Evolutionary conservation across 92 coral and sea anemone genomes (phyloP).

Genomic region (Porites evermanni): DNA sequence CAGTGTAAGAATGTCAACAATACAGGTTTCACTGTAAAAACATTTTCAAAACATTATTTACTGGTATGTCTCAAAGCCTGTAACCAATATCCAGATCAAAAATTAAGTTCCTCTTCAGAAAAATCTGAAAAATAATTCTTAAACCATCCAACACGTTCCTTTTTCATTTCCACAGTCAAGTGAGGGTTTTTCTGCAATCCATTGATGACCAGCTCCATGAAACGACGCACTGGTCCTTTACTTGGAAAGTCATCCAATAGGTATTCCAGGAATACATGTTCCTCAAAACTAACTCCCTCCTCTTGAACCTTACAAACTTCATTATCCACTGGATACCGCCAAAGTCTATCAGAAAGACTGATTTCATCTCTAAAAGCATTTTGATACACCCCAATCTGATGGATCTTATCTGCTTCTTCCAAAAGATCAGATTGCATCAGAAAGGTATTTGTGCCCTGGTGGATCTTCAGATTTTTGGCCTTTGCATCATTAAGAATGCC

Average conservation of each 20-base stretch:
- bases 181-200: conserved; percentile 96
- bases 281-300: conserved; percentile 85
- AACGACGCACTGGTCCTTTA: conserved; percentile 90
- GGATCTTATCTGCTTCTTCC: conserved; percentile 44
- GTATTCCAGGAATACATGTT: conserved; percentile 92
- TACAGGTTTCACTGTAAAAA: too few relatives aligned
- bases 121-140: conserved; percentile 83
- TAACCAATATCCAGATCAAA: conserved; percentile 3
- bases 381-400: conserved; percentile 49
- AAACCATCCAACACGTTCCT: conserved; percentile 88
- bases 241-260: conserved; percentile 85
- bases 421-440: conserved; percentile 43
- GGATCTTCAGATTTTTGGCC: conserved; percentile 2
- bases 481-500: conserved; percentile 20
- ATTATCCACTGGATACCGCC: conserved; percentile 95
- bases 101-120: conserved; percentile 85
- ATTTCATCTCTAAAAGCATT: conserved; percentile 88
- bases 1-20: too few relatives aligned
- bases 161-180: conserved; percentile 79
- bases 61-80: not conserved
- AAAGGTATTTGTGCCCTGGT: conserved; percentile 6
- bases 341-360: conserved; percentile 76
- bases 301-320: conserved; percentile 91
- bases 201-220: conserved; percentile 94
- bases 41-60: too few relatives aligned